Conservation (phyloP, 2,888 invertebrate genomes). For the Marronus borbonicus region DNA sequence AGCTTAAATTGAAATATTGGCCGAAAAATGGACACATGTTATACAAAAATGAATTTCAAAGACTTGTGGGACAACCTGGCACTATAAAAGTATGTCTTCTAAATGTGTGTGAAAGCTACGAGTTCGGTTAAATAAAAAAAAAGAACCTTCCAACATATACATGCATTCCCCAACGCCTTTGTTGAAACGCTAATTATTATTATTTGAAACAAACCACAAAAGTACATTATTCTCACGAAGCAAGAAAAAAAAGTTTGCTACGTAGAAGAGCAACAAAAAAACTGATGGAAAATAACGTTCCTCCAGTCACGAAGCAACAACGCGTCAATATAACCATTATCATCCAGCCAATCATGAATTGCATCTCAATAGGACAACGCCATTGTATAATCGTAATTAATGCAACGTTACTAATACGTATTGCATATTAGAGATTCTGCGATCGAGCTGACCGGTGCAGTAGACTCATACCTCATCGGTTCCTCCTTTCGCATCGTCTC, state of each 20-base stretch:
- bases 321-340: slow-evolving; percentile 43
- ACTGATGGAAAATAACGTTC: slow-evolving; percentile 23
- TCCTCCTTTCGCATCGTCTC: slow-evolving; percentile 15
- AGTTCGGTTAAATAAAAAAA: too few relatives aligned
- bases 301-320: slow-evolving; percentile 30
- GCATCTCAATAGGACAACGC: slow-evolving; percentile 39
- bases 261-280: not conserved
- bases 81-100: too few relatives aligned
- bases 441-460: not conserved
- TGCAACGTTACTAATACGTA: slow-evolving; percentile 36
- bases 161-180: not conserved
- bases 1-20: too few relatives aligned
- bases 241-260: not conserved
- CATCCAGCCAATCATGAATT: slow-evolving; percentile 41
- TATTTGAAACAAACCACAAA: slow-evolving; percentile 1
- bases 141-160: not conserved
- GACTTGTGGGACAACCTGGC: too few relatives aligned
- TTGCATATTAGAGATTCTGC: not conserved
- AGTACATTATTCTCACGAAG: not conserved
- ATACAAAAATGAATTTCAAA: too few relatives aligned
- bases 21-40: too few relatives aligned
- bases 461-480: not conserved
- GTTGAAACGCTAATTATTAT: slow-evolving; percentile 24
- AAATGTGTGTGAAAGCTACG: too few relatives aligned
- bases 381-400: slow-evolving; percentile 45